Percentiles rank a stretch among this genome's conserved stretches.
Conservation (phyloP, 2,888 invertebrate species). For the Harpalus rufipes region DNA sequence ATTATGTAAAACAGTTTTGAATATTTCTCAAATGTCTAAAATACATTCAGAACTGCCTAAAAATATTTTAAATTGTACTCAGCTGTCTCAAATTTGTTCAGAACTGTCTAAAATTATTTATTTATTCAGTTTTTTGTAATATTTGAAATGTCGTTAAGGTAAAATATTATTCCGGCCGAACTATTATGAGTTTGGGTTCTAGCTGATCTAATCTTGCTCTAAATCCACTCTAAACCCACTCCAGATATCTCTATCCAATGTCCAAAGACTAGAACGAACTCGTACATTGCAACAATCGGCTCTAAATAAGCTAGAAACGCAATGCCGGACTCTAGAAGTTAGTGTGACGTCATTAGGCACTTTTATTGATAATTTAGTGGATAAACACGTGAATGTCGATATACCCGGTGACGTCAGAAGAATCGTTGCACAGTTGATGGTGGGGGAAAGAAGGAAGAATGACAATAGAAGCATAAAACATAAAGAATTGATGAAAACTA, state of each 20-base stretch:
- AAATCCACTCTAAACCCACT: slow-evolving; percentile 60
- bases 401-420: slow-evolving; percentile 87
- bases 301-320: slow-evolving; percentile 83
- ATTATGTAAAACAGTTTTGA: too few relatives aligned
- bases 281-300: slow-evolving; percentile 82
- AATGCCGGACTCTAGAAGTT: slow-evolving; percentile 86
- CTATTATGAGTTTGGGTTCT: too few relatives aligned
- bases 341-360: slow-evolving; percentile 86
- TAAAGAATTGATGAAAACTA: slow-evolving; percentile 71
- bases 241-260: slow-evolving; percentile 78
- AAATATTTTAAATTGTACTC: too few relatives aligned
- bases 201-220: too few relatives aligned
- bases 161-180: too few relatives aligned
- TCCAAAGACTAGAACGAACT: slow-evolving; percentile 84
- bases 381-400: slow-evolving; percentile 82
- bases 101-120: too few relatives aligned
- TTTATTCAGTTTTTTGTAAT: too few relatives aligned
- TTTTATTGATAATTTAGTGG: slow-evolving; percentile 84
- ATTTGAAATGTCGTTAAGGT: too few relatives aligned
- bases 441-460: slow-evolving; percentile 77
- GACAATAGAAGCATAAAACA: slow-evolving; percentile 74
- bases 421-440: slow-evolving; percentile 83
- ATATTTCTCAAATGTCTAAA: too few relatives aligned
- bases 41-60: too few relatives aligned
- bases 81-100: too few relatives aligned